Conservation (phyloP, 2,113 vertebrate species). For the Caloenas nicobarica region DNA sequence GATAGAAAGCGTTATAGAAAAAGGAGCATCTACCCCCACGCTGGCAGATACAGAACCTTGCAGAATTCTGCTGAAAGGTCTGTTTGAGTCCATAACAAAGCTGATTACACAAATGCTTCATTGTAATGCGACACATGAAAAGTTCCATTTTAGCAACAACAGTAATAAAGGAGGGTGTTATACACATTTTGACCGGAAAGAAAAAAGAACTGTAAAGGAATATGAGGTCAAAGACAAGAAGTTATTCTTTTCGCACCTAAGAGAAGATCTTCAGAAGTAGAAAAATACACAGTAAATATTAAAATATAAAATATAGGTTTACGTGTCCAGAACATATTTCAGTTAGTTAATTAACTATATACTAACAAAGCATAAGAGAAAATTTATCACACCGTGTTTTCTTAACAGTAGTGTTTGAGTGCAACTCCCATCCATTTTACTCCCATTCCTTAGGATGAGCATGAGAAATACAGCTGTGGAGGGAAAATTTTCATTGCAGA, state of each 20-base stretch:
- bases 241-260: not conserved
- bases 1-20: not conserved
- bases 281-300: not conserved
- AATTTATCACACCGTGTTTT: not conserved
- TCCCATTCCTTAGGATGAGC: not conserved
- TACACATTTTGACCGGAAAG: not conserved
- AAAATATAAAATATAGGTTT: not conserved
- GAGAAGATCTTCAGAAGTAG: not conserved
- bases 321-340: not conserved
- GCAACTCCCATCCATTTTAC: not conserved
- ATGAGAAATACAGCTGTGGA: not conserved
- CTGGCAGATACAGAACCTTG: not conserved
- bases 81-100: not conserved
- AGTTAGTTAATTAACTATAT: not conserved
- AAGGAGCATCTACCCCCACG: not conserved
- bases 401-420: not conserved
- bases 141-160: not conserved
- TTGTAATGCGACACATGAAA: not conserved
- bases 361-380: not conserved
- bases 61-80: not conserved
- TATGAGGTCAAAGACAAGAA: not conserved
- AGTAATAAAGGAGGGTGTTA: not conserved
- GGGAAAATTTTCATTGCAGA: not conserved
- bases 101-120: not conserved
- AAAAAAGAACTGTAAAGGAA: not conserved